Conservation (phyloP, 2,888 invertebrate genomes). For the Eurois occulta region DNA sequence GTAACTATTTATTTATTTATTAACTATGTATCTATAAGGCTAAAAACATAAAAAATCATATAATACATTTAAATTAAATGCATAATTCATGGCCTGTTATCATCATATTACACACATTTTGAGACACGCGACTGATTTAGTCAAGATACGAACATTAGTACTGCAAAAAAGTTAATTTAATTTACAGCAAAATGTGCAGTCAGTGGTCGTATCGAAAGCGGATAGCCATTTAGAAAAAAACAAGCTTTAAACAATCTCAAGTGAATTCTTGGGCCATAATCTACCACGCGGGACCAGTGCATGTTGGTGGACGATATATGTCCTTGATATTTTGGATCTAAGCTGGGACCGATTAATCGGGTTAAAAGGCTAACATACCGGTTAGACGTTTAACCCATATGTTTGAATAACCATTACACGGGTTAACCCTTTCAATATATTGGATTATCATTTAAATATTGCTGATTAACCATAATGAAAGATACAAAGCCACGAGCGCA, state of each 20-base stretch:
- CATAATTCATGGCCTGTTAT: conserved; percentile 4
- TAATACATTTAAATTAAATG: not conserved
- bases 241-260: not conserved
- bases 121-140: conserved; percentile 10
- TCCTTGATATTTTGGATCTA: not conserved
- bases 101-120: conserved; percentile 35
- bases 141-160: conserved; percentile 8
- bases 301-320: not conserved
- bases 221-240: not conserved
- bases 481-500: no score
- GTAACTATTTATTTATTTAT: no score
- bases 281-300: not conserved
- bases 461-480: not conserved
- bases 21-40: no score
- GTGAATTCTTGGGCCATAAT: not conserved
- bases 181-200: conserved; percentile 6
- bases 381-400: not conserved
- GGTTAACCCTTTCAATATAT: no score
- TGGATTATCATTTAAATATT: not conserved
- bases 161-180: conserved; percentile 39
- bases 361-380: not conserved
- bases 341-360: not conserved
- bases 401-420: not conserved
- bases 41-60: no score
- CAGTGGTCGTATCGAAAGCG: conserved; percentile 19